Evolutionary conservation across 2,797 vertebrate genomes (phyloP), one percentile per base, ranked within the genome.

Genomic region (Microchirus variegatus): DNA sequence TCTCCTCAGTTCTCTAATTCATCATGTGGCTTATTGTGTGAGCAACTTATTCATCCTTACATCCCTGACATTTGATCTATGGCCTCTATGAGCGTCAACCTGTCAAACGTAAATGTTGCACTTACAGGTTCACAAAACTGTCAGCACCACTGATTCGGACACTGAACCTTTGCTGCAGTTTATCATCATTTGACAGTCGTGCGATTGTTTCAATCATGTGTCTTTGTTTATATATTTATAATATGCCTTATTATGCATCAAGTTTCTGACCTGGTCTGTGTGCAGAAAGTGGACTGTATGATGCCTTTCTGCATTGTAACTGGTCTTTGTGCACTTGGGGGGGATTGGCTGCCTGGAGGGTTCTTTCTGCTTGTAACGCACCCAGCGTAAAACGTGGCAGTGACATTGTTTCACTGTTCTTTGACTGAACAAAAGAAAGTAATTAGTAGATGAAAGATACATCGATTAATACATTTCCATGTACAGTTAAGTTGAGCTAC

Each of bases 21-120:
- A 60, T 74, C 60, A 26, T 38, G 35, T 56, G 40, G 41, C 17
- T 2, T 69, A 54, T 51, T 50, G 47, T 17, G n/a, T 5, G 7
- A 36, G 59, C 43, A 64, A 54, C 59, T 55, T 63, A 77, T 75
- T 55, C 15, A 8, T 53, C 38, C n/a, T 63, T 64, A n/a, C n/a
- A n/a, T n/a, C 56, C 50, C 53, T 47, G 51, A 48, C 65, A 46
- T 1, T 0, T 19, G 45, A 81, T 65, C 56, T 63, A 49, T 59
- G 47, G 57, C 53, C 53, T 53, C 48, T 10, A 1, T 36, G 46
- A 49, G 57, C 51, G 40, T 63, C 22, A 53, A 10, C 38, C 53
- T 76, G 56, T 54, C 63, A 57, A 50, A 26, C 14, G 73, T 74
- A 64, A 62, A 72, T 16, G 18, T 9, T 44, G 59, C 59, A 52